A percentile compares a stretch with the other conserved stretches of the same genome.
Evolutionary conservation across 2,797 vertebrate species (phyloP).

Genomic region (Cuculus canorus): DNA sequence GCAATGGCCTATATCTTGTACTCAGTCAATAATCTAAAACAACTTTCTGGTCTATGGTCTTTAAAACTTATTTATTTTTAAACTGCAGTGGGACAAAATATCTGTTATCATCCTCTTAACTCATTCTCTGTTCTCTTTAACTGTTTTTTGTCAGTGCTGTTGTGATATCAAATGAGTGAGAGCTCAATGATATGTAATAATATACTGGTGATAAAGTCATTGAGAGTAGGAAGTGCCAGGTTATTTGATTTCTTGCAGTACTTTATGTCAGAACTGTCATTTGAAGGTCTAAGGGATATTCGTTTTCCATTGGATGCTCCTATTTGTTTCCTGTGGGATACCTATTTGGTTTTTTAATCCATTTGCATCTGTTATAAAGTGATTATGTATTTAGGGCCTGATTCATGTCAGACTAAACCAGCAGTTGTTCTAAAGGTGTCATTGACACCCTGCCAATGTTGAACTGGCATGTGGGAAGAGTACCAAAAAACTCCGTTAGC

Average conservation of each 20-base stretch:
- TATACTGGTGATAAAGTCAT: background rate
- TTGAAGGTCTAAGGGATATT: slow-evolving; percentile 9
- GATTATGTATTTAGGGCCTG: background rate
- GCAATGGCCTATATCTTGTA: background rate
- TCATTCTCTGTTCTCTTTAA: background rate
- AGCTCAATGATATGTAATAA: background rate
- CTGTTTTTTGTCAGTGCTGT: background rate
- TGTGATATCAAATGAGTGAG: background rate
- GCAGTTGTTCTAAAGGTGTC: background rate
- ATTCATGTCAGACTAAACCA: background rate
- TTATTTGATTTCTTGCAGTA: background rate
- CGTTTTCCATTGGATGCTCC: background rate
- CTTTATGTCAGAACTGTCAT: background rate
- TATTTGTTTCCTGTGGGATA: background rate
- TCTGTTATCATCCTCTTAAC: background rate
- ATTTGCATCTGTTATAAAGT: background rate
- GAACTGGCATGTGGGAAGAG: background rate
- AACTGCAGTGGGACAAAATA: background rate
- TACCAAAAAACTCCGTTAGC: background rate
- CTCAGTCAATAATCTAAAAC: background rate
- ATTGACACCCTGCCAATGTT: background rate
- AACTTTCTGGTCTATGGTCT: background rate
- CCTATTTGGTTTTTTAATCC: background rate
- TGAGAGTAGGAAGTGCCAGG: background rate
- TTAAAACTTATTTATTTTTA: background rate